Percentiles rank a stretch among this genome's conserved stretches.
These are phyloP conservation scores for Engystomops pustulosus DNA, from an alignment of 2,113 vertebrate genomes.

Conservation along the genomic window DNA sequence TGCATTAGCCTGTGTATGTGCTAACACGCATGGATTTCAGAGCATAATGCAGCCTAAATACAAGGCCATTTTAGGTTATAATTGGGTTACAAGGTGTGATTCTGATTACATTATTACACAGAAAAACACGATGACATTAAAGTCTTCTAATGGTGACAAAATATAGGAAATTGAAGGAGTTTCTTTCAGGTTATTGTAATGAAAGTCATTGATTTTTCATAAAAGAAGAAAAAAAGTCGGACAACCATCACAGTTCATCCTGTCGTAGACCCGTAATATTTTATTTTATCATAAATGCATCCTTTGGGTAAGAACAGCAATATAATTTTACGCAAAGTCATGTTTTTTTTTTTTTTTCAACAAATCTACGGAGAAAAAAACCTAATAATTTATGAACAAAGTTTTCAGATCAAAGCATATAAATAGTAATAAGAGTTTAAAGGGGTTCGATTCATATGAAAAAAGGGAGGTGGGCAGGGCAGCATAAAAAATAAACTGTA, in stretches of 20 bases:
- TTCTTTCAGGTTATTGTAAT: constrained; percentile 39
- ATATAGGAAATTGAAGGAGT: constrained; percentile 37
- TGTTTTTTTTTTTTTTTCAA: not conserved
- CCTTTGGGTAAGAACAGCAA: not conserved
- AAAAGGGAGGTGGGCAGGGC: too few species aligned
- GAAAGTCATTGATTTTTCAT: constrained; percentile 16
- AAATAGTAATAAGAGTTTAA: too few species aligned
- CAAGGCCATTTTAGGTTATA: constrained; percentile 48
- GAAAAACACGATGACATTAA: constrained; percentile 53
- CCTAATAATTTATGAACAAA: too few species aligned
- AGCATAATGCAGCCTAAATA: constrained; percentile 56
- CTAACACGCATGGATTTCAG: constrained; percentile 46
- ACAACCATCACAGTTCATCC: not conserved
- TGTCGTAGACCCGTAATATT: too few species aligned
- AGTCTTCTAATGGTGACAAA: constrained; percentile 56
- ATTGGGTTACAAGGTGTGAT: constrained; percentile 57
- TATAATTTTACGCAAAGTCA: not conserved
- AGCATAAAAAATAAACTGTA: too few species aligned
- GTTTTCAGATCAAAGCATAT: too few species aligned
- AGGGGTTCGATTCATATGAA: too few species aligned
- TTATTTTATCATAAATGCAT: not conserved
- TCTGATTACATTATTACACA: constrained; percentile 50
- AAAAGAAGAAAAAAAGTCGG: not conserved
- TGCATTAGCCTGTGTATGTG: constrained; percentile 56
- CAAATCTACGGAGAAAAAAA: too few species aligned